These are phyloP conservation scores for Pagrus major DNA, from an alignment of 2,113 vertebrate genomes.

Conservation along the genomic window DNA sequence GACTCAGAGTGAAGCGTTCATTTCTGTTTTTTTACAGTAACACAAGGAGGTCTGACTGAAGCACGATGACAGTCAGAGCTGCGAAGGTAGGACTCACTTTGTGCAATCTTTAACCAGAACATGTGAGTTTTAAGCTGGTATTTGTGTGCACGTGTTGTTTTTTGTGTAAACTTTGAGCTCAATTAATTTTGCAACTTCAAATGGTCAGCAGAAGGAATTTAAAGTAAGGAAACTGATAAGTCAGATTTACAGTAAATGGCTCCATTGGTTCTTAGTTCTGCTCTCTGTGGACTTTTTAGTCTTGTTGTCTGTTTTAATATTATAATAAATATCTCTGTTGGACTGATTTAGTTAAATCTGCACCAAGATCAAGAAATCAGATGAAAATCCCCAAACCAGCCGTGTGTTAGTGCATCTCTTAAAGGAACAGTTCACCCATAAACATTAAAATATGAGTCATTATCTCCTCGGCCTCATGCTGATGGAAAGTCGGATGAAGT, in stretches of 20 bases:
- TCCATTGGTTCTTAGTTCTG: neutral
- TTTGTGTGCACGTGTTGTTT: neutral
- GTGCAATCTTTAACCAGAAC: neutral
- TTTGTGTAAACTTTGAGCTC: neutral
- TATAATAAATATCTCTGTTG: neutral
- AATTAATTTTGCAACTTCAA: too few species aligned
- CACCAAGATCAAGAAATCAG: too few species aligned
- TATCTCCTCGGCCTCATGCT: too few species aligned
- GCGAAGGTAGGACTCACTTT: neutral
- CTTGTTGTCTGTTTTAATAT: neutral
- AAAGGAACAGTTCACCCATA: too few species aligned
- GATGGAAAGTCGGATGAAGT: too few species aligned
- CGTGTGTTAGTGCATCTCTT: too few species aligned
- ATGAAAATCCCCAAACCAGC: too few species aligned
- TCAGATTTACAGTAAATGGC: neutral
- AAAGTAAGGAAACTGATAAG: neutral
- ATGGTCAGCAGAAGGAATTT: neutral
- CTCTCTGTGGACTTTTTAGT: neutral
- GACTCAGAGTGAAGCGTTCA: neutral
- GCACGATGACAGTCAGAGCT: neutral
- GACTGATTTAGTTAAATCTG: neutral
- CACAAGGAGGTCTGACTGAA: neutral
- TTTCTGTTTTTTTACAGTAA: neutral
- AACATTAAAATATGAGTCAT: too few species aligned
- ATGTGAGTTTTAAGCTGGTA: neutral